Percentiles rank a stretch among this genome's conserved stretches.
Conservation (phyloP, 1,140 invertebrate genomes). For the Leptestheria dahalacensis region DNA sequence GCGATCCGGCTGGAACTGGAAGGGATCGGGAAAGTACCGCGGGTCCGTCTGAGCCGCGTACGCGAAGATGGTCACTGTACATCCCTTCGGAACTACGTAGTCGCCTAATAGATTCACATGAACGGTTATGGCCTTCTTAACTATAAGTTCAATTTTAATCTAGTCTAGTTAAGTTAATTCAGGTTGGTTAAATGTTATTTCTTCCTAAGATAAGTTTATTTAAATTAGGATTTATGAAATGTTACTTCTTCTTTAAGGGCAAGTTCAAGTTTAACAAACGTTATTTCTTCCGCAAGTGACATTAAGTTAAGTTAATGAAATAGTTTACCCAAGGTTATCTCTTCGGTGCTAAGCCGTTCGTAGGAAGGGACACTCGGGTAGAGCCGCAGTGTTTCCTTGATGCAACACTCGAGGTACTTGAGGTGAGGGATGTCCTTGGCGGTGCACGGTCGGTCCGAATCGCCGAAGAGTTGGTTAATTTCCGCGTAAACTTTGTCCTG, state of each 20-base stretch:
- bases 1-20: slow-evolving; percentile 37
- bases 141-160: too few relatives aligned
- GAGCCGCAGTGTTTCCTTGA: slow-evolving; percentile 46
- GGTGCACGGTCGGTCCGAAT: slow-evolving; percentile 31
- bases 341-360: slow-evolving; percentile 38
- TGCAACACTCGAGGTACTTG: slow-evolving; percentile 47
- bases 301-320: not conserved
- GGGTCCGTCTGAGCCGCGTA: slow-evolving; percentile 34
- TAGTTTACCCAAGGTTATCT: slow-evolving; percentile 31
- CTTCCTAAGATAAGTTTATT: too few relatives aligned
- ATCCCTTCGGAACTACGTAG: slow-evolving; percentile 27
- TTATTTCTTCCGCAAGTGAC: not conserved
- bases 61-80: slow-evolving; percentile 30
- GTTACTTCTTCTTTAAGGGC: too few relatives aligned
- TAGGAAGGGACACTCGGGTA: slow-evolving; percentile 52
- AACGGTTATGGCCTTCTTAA: too few relatives aligned
- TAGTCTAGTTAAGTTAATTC: too few relatives aligned
- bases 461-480: slow-evolving; percentile 56
- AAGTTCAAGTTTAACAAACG: not conserved
- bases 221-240: too few relatives aligned
- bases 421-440: slow-evolving; percentile 35
- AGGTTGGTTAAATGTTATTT: too few relatives aligned
- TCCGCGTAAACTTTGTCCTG: slow-evolving; percentile 61
- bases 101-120: slow-evolving; percentile 16
- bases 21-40: slow-evolving; percentile 43